Base-by-base conservation (phyloP, 35 echinoderm and acorn worm genomes). In the Diadema setosum region DNA sequence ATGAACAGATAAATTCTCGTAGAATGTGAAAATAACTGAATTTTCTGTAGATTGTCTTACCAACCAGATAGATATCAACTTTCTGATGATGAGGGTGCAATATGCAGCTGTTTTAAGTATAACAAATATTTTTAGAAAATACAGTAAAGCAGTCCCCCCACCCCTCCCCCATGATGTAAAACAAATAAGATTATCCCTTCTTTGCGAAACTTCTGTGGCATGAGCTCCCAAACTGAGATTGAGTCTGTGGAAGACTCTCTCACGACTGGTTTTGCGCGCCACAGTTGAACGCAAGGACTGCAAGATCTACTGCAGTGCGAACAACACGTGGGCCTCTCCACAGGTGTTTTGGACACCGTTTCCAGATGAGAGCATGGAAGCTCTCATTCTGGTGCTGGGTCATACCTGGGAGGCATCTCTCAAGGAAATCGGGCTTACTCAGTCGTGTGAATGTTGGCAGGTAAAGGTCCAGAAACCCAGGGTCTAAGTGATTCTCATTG, bases 341-440 rank as follows among this genome's bases (percentile, higher is more conserved):
- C 21, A 18, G 44, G 7, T 87, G 60, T 44, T 87, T 87, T 8
- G 69, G 85, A 41, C 58, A 75, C 25, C 65, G 3, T 78, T 76
- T 64, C 59, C 86, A 89, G 3, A 89, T 81, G 14, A 75, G 42
- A 6, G 42, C 45, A 61, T 89, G 80, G 12, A 59, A 81, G 15
- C 9, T 24, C 52, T 89, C 74, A 39, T 89, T 89, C 65, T 89
- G 86, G 39, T 89, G 80, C 42, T 83, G 87, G n/a, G 73, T 83
- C 0, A 24, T 60, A 1, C 87, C 87, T 33, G 50, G 31, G 18
- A 90, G n/a, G 40, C 87, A 90, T 46, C 87, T 41, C 39, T 64
- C 18, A 4, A 90, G 48, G 2, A 90, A 61, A 45, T 65, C 44
- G 21, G n/a, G 4, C 1, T 16, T 40, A 42, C 23, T 46, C 2